These are phyloP conservation scores for Petrosia ficiformis DNA, from an alignment of 37 sponge, comb jelly and placozoan genomes.

Conservation along the genomic window DNA sequence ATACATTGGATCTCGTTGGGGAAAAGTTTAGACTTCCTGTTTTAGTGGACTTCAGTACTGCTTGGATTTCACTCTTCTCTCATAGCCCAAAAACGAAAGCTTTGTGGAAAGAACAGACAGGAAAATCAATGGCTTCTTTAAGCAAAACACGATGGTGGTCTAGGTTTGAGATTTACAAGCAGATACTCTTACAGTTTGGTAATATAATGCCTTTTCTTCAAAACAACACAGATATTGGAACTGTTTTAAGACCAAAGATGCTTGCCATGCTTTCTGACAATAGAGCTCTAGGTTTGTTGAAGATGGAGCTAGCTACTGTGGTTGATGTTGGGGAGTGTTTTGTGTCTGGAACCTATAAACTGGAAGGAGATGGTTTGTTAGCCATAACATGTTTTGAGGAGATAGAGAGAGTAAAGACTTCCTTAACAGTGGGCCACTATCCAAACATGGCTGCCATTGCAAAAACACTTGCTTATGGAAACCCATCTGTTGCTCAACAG, in stretches of 20 bases:
- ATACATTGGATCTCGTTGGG: slow-evolving; percentile 49
- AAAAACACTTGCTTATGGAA: background rate
- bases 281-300: slow-evolving; percentile 5
- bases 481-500: background rate
- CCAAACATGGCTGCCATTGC: slow-evolving; percentile 38
- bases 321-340: slow-evolving; percentile 43
- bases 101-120: slow-evolving; percentile 54
- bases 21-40: slow-evolving; percentile 32
- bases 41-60: slow-evolving; percentile 19
- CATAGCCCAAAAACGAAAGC: slow-evolving; percentile 50
- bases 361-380: slow-evolving; percentile 54
- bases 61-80: slow-evolving; percentile 35
- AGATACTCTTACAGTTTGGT: slow-evolving; percentile 51
- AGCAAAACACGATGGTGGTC: slow-evolving; percentile 63
- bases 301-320: slow-evolving; percentile 41
- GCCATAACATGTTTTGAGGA: slow-evolving; percentile 40
- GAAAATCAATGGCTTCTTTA: slow-evolving; percentile 34
- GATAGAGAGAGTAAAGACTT: slow-evolving; percentile 6
- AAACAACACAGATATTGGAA: slow-evolving; percentile 33
- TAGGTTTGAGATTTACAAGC: slow-evolving; percentile 33
- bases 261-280: slow-evolving; percentile 24
- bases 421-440: slow-evolving; percentile 9
- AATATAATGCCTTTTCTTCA: slow-evolving; percentile 43
- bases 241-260: slow-evolving; percentile 43
- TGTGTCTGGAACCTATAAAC: slow-evolving; percentile 46